Conservation (phyloP, 2,113 vertebrate genomes). For the Lycaon pictus region DNA sequence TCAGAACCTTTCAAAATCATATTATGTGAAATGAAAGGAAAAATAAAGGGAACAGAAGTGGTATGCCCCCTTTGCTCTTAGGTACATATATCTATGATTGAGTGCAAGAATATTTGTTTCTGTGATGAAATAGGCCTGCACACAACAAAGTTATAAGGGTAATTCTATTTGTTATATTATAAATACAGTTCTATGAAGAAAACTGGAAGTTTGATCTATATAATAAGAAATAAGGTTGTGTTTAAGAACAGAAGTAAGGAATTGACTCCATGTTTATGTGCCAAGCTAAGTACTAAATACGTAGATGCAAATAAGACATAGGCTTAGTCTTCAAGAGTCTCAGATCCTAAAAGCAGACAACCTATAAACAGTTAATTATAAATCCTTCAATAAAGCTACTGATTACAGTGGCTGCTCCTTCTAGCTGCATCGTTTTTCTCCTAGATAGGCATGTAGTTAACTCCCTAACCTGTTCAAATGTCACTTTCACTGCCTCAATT, state of each 20-base stretch:
- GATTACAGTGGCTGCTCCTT: neutral
- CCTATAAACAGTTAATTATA: neutral
- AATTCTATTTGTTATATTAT: neutral
- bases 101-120: slow-evolving; percentile 14
- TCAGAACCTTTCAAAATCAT: neutral
- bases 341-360: neutral
- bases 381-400: neutral
- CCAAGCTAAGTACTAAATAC: neutral
- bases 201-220: neutral
- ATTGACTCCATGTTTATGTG: neutral
- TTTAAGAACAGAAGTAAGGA: slow-evolving; percentile 12
- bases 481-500: neutral
- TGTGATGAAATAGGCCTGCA: neutral
- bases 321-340: neutral
- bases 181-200: slow-evolving; percentile 39
- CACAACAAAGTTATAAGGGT: neutral
- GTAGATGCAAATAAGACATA: neutral
- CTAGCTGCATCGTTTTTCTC: neutral
- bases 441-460: neutral
- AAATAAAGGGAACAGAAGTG: slow-evolving; percentile 3
- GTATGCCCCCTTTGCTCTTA: neutral
- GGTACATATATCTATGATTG: neutral
- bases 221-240: neutral
- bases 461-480: neutral
- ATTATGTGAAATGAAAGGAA: slow-evolving; percentile 5